Conservation (phyloP, 2,888 invertebrate species). For the Morpho helenor region DNA sequence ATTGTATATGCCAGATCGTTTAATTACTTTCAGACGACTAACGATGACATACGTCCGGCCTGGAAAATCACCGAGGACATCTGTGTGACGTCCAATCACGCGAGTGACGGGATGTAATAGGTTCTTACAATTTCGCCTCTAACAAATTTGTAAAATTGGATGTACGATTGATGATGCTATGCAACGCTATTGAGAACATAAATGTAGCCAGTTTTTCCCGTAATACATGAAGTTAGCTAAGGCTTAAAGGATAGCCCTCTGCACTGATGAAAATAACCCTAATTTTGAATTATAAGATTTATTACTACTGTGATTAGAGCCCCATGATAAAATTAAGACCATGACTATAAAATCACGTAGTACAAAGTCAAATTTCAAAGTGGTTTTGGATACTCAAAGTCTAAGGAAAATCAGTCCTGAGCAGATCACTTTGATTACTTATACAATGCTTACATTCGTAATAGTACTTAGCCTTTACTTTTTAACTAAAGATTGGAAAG, state of each 20-base stretch:
- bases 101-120: slow-evolving; percentile 64
- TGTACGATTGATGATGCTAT: slow-evolving; percentile 11
- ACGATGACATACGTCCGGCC: slow-evolving; percentile 20
- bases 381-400: slow-evolving; percentile 19
- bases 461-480: slow-evolving; percentile 41
- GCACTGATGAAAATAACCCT: too few species aligned
- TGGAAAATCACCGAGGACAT: slow-evolving; percentile 51
- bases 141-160: slow-evolving; percentile 49
- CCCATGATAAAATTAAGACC: slow-evolving; percentile 12
- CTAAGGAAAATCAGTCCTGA: slow-evolving; percentile 12
- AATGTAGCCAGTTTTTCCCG: too few species aligned
- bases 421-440: slow-evolving; percentile 33
- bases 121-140: slow-evolving; percentile 62
- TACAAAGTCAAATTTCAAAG: slow-evolving; percentile 23
- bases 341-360: slow-evolving; percentile 22
- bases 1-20: slow-evolving; percentile 33
- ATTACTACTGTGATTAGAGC: not conserved
- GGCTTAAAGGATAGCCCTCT: too few species aligned
- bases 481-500: slow-evolving; percentile 49
- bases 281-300: too few species aligned
- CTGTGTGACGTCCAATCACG: slow-evolving; percentile 55
- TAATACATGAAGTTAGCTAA: too few species aligned
- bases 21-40: slow-evolving; percentile 26
- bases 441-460: slow-evolving; percentile 40
- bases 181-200: too few species aligned